These are phyloP conservation scores for Mus spicilegus DNA, from an alignment of 2,113 vertebrate species.

Conservation along the genomic window DNA sequence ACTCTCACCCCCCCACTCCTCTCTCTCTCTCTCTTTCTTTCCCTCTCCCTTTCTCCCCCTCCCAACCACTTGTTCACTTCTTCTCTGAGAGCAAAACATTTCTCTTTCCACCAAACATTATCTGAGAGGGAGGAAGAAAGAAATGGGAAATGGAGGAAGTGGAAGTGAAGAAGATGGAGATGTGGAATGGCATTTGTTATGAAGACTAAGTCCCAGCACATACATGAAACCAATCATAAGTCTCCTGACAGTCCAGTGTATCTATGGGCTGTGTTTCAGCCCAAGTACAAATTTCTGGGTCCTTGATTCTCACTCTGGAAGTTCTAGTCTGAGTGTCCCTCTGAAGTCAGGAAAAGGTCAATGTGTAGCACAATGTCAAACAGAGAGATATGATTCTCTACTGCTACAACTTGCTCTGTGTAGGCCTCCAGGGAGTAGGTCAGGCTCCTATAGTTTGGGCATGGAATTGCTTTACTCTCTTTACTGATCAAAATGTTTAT, in stretches of 20 bases:
- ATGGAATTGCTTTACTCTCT: neutral
- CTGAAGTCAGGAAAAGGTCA: neutral
- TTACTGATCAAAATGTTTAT: neutral
- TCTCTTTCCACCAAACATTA: neutral
- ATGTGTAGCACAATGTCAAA: neutral
- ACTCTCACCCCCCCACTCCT: too few species aligned
- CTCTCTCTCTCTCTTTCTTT: neutral
- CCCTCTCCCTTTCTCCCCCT: rapidly evolving
- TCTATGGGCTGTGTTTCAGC: neutral
- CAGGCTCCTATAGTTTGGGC: neutral
- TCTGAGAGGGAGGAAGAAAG: neutral
- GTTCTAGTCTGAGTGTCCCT: neutral
- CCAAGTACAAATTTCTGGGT: neutral
- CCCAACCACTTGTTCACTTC: neutral
- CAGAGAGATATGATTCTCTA: neutral
- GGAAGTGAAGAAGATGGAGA: neutral
- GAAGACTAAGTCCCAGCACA: neutral
- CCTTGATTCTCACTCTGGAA: neutral
- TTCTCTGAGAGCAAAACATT: neutral
- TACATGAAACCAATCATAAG: neutral
- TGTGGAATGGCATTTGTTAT: too few species aligned
- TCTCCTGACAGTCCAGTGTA: neutral
- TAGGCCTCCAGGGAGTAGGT: neutral
- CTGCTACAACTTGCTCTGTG: neutral
- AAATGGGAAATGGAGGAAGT: neutral